Conservation (phyloP, 2,113 vertebrate genomes). For the Scomber scombrus region DNA sequence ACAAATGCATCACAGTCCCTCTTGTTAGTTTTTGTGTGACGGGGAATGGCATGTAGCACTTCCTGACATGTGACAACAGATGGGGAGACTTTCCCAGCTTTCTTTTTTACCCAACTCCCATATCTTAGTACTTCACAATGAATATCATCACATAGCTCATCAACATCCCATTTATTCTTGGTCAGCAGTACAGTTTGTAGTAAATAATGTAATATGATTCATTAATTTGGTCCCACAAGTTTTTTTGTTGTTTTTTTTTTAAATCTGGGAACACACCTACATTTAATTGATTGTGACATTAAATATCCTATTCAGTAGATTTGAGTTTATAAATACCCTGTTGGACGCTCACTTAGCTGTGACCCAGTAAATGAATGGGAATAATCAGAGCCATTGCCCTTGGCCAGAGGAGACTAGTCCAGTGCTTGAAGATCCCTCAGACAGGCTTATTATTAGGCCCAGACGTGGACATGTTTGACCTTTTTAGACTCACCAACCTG, state of each 20-base stretch:
- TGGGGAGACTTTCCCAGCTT: not conserved
- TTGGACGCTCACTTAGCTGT: not conserved
- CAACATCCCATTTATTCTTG: not conserved
- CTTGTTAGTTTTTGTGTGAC: conserved; percentile 20
- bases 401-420: conserved; percentile 16
- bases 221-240: no score
- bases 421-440: conserved; percentile 30
- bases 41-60: not conserved
- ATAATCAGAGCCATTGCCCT: conserved; percentile 17
- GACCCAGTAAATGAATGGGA: conserved; percentile 12
- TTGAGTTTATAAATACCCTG: not conserved
- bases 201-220: not conserved
- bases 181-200: not conserved
- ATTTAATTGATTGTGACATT: not conserved
- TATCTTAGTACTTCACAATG: not conserved
- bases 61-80: conserved; percentile 21
- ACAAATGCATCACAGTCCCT: conserved; percentile 33
- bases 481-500: conserved; percentile 42
- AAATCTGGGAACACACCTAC: not conserved
- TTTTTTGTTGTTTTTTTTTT: no score
- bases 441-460: conserved; percentile 43
- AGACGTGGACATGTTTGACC: conserved; percentile 50
- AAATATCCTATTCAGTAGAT: not conserved
- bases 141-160: not conserved
- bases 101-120: not conserved